These are phyloP conservation scores for Hetaerina americana DNA, from an alignment of 1,140 invertebrate species.

Conservation along the genomic window DNA sequence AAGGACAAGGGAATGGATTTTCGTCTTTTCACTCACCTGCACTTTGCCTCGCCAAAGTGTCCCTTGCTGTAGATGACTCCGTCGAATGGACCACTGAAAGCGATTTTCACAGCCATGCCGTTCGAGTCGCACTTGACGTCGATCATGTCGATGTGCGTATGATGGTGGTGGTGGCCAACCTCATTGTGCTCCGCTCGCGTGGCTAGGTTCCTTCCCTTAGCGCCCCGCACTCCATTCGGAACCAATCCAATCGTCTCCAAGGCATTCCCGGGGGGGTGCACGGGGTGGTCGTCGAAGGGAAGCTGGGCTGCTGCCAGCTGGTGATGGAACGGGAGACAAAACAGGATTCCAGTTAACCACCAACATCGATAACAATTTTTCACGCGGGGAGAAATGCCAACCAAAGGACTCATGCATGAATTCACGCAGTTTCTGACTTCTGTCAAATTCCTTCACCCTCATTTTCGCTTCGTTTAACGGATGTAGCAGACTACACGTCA, in stretches of 20 bases:
- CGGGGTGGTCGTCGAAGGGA: neutral
- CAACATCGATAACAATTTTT: neutral
- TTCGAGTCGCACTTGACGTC: constrained; percentile 45
- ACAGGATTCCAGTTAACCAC: neutral
- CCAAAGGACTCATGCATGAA: neutral
- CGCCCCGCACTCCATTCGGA: neutral
- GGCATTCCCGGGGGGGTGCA: neutral
- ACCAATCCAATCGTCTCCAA: neutral
- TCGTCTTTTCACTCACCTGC: constrained; percentile 36
- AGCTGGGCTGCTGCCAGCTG: neutral
- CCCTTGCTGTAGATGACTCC: constrained; percentile 64
- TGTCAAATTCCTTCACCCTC: neutral
- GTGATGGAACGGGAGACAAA: neutral
- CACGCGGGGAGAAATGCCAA: neutral
- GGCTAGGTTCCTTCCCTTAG: neutral
- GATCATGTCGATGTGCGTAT: constrained; percentile 36
- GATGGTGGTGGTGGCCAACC: constrained; percentile 17
- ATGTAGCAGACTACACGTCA: neutral
- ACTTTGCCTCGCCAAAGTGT: constrained; percentile 46
- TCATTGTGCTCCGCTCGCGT: neutral
- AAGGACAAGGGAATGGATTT: too few relatives aligned
- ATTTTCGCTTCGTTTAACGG: neutral
- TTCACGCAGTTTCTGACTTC: neutral
- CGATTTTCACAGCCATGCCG: constrained; percentile 46
- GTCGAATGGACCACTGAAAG: constrained; percentile 47